Conservation (phyloP, 1,140 invertebrate genomes). For the Aphidius ervi region DNA sequence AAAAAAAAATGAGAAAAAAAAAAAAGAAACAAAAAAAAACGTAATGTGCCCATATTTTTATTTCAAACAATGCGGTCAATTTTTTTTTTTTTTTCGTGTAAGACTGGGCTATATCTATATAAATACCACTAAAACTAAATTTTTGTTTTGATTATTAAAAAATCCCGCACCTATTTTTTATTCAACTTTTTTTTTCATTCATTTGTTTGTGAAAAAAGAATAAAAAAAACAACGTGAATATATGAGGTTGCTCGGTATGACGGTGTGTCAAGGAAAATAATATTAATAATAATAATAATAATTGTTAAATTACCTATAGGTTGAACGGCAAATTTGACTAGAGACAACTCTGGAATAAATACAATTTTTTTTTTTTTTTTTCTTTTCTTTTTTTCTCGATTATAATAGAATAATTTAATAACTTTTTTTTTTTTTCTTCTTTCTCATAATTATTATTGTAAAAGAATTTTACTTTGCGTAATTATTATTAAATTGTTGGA, state of each 20-base stretch:
- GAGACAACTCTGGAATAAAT: conserved; percentile 9
- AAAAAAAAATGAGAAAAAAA: conserved; percentile 29
- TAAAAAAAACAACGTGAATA: background rate
- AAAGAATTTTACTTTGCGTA: background rate
- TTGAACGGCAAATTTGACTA: conserved; percentile 21
- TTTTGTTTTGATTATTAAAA: conserved; percentile 46
- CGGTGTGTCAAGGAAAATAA: conserved; percentile 15
- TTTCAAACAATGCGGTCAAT: conserved; percentile 47
- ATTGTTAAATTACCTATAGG: conserved; percentile 15
- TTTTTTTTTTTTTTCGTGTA: conserved; percentile 43
- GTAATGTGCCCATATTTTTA: conserved; percentile 49
- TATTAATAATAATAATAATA: conserved; percentile 11
- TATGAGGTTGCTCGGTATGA: conserved; percentile 8
- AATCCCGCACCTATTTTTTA: conserved; percentile 17
- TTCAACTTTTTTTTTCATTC: background rate
- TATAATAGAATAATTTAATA: background rate
- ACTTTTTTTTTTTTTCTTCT: background rate
- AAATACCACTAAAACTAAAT: conserved; percentile 52
- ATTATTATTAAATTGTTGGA: background rate
- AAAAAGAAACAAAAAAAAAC: conserved; percentile 3
- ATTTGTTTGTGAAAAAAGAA: background rate
- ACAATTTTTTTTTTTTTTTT: conserved; percentile 2
- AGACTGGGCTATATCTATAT: conserved; percentile 52
- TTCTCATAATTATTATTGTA: background rate
- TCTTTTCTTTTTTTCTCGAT: no score